Evolutionary conservation across 92 coral and sea anemone genomes (phyloP), one percentile per base, ranked within the genome.

Genomic region (Porites cylindrica): DNA sequence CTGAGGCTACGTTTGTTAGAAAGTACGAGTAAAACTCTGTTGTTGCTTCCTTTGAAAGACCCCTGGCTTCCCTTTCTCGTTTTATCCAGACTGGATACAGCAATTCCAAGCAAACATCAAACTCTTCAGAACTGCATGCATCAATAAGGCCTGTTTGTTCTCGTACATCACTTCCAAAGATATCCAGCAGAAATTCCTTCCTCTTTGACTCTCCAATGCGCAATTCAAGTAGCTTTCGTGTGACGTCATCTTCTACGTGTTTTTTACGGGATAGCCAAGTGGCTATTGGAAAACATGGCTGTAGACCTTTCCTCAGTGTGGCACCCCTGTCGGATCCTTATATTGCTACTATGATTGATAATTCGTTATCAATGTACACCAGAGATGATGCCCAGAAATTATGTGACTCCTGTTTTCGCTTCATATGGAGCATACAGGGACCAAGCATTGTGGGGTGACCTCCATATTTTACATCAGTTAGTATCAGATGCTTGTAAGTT

Each of bases 241-340:
- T 64, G 52, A 77, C 66, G 75, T 91, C 84, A 1, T 86, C 91
- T 76, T 81, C 91, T 3, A 91, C 85, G 51, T 91, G 93, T 0
- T 81, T 21, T 63, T 86, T 91, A 71, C 93, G 75, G n/a, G 90
- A 84, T 53, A 90, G 88, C 88, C 87, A 91, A 20, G 84, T 86
- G 75, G 93, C 88, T 24, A 91, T 20, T 17, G 88, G 90, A 58
- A 91, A 72, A 26, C 76, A 71, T 16, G 79, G 78, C 58, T 80
- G 51, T 71, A 90, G 59, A 51, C 93, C 93, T 47, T 80, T 80
- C 67, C 86, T 91, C 0, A 85, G 78, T 7, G 90, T 78, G 0
- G 72, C 78, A 21, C 80, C 86, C 7, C 90, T 82, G 38, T 87
- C 94, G 1, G 94, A 91, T 32, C 86, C 94, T 47, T 26, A 26